These are phyloP conservation scores for Nemurella pictetii DNA, from an alignment of 2,888 invertebrate genomes.

Conservation along the genomic window DNA sequence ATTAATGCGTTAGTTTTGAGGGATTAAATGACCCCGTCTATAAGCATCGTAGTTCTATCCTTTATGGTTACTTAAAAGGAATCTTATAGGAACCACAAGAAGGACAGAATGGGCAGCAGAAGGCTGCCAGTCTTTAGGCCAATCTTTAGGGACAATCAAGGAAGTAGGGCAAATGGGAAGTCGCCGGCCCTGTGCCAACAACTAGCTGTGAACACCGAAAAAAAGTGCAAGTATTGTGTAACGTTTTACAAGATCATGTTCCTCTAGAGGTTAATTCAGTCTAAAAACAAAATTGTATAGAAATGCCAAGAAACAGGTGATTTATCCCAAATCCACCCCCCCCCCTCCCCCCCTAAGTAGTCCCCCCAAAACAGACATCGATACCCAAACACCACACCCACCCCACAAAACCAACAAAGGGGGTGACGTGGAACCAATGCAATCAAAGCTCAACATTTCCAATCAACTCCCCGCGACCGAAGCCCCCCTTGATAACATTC, in stretches of 20 bases:
- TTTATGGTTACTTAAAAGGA: no score
- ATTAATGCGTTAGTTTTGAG: no score
- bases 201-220: no score
- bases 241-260: no score
- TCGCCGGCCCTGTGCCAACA: not conserved
- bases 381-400: not conserved
- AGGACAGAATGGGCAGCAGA: no score
- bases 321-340: not conserved
- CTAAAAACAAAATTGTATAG: no score
- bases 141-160: not conserved
- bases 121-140: no score
- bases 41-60: no score
- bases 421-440: not conserved
- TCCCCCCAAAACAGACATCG: not conserved
- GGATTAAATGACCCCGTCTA: no score
- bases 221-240: not conserved
- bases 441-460: not conserved
- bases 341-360: not conserved
- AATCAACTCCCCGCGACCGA: not conserved
- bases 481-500: not conserved
- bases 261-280: no score
- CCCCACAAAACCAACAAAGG: not conserved
- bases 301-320: not conserved
- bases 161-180: not conserved
- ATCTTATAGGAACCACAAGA: no score